phyloP scores from a whole-genome alignment of 2,797 vertebrate species.

The Gallirallus australis region DNA sequence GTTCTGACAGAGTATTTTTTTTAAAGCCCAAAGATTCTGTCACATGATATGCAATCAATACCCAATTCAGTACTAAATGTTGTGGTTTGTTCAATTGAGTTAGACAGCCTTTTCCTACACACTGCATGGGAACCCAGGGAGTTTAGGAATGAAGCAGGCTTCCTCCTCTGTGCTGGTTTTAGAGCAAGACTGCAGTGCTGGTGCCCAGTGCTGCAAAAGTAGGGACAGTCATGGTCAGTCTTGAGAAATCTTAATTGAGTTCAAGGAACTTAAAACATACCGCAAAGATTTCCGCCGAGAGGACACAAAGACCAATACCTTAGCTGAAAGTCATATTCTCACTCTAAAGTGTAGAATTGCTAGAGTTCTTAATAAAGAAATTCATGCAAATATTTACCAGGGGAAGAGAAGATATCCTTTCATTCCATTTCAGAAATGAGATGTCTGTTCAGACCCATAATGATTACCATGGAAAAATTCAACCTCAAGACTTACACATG shows the following conservation, averaged over 20 bases:
- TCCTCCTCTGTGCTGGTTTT: not conserved
- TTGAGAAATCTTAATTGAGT: not conserved
- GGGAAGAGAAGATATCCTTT: not conserved
- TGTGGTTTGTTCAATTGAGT: not conserved
- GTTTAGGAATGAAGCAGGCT: not conserved
- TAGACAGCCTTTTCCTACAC: not conserved
- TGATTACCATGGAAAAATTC: not conserved
- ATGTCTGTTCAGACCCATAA: accelerated
- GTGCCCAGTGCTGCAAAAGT: not conserved
- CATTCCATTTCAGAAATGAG: not conserved
- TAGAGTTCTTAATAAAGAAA: not conserved
- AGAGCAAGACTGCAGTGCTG: not conserved
- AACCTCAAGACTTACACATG: not conserved
- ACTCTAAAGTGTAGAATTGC: not conserved
- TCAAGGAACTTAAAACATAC: not conserved
- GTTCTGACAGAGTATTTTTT: not conserved
- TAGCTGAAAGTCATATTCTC: not conserved
- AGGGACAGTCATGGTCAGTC: not conserved
- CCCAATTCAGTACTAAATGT: not conserved
- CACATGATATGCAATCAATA: conserved; percentile 13
- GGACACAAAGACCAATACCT: not conserved
- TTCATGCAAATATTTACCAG: not conserved
- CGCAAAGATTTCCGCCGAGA: not conserved
- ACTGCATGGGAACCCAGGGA: not conserved
- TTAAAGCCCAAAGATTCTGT: not conserved